phyloP scores from a whole-genome alignment of 2,888 invertebrate genomes.

The Xylota segnis region DNA sequence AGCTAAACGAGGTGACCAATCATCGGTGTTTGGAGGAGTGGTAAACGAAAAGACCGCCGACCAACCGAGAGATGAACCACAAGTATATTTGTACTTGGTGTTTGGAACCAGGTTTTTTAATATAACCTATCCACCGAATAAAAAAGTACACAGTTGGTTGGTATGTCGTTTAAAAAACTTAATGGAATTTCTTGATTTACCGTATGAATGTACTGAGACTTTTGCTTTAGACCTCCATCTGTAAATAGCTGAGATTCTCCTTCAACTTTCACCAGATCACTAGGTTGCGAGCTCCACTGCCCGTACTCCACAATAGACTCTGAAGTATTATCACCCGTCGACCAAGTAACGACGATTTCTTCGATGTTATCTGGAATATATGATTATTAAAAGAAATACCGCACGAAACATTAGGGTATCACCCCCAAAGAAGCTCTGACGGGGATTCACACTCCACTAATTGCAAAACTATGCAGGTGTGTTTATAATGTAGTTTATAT shows the following conservation, averaged over 20 bases:
- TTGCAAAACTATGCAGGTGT: too few species aligned
- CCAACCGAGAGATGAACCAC: slow-evolving; percentile 93
- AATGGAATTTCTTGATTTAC: slow-evolving; percentile 84
- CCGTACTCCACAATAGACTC: slow-evolving; percentile 91
- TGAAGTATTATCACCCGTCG: slow-evolving; percentile 89
- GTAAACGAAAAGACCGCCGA: slow-evolving; percentile 91
- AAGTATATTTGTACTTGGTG: slow-evolving; percentile 91
- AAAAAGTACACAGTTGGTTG: neutral
- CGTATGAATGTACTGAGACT: slow-evolving; percentile 91
- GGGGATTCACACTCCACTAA: too few species aligned
- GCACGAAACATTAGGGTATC: neutral
- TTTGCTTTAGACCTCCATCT: slow-evolving; percentile 89
- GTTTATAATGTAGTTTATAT: too few species aligned
- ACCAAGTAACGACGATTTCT: slow-evolving; percentile 93
- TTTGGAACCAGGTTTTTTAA: slow-evolving; percentile 87
- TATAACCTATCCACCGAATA: slow-evolving; percentile 75
- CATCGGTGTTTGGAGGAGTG: slow-evolving; percentile 88
- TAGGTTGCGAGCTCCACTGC: slow-evolving; percentile 84
- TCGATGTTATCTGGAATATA: slow-evolving; percentile 87
- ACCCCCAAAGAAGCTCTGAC: too few species aligned
- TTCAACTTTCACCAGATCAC: slow-evolving; percentile 83
- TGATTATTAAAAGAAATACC: neutral
- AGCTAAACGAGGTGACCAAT: slow-evolving; percentile 93
- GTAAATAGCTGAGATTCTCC: slow-evolving; percentile 88
- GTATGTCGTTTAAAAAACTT: neutral